Conservation (phyloP, 2,113 vertebrate species). For the Ondatra zibethicus region DNA sequence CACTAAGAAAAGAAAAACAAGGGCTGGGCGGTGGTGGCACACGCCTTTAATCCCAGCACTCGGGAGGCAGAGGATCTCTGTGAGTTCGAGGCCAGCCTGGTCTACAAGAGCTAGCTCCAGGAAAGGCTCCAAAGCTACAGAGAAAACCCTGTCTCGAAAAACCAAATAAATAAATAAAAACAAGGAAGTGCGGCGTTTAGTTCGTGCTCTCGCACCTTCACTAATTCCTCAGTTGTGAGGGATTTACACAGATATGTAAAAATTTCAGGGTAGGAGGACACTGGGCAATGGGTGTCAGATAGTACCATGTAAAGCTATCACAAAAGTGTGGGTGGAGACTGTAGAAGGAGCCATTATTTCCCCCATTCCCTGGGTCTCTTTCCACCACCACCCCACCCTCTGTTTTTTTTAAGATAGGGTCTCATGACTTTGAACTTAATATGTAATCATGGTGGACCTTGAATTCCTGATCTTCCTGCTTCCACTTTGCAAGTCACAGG, state of each 20-base stretch:
- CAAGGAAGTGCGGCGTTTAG: background rate
- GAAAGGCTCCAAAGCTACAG: too few species aligned
- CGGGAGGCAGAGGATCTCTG: too few species aligned
- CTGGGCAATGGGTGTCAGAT: too few species aligned
- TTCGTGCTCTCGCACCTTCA: background rate
- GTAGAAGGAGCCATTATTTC: background rate
- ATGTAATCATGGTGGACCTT: too few species aligned
- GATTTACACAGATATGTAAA: background rate
- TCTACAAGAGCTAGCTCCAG: too few species aligned
- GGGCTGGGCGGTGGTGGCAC: too few species aligned
- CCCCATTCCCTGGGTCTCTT: background rate
- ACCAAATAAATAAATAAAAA: background rate
- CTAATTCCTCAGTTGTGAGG: background rate
- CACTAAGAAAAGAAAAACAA: background rate
- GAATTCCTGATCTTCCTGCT: background rate
- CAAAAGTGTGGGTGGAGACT: background rate
- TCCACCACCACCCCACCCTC: accelerated
- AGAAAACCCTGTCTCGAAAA: too few species aligned
- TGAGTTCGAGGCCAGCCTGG: too few species aligned
- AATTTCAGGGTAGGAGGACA: too few species aligned
- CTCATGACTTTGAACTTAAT: background rate
- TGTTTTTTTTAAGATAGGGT: background rate
- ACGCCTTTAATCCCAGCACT: too few species aligned
- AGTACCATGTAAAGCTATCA: background rate
- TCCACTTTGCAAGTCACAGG: background rate